phyloP scores from a whole-genome alignment of 23 tunicate genomes.

The Oikopleura vanhoeffeni region DNA sequence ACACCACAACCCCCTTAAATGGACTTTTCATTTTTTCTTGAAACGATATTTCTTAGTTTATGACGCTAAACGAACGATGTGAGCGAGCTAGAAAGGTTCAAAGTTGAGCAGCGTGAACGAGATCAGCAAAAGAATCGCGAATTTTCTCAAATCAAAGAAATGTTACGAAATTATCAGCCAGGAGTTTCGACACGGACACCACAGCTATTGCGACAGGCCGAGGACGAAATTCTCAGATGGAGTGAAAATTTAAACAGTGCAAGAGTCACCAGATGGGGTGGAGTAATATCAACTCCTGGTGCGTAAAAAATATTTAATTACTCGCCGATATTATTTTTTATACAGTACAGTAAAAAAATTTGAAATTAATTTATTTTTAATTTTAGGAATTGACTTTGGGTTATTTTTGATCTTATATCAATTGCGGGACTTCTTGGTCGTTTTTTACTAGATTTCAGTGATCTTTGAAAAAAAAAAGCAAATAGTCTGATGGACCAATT shows the following conservation, averaged over 20 bases:
- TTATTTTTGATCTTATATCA: too few relatives aligned
- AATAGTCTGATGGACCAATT: too few relatives aligned
- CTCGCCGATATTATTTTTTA: not conserved
- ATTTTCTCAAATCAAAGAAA: slow-evolving; percentile 10
- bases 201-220: slow-evolving; percentile 13
- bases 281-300: slow-evolving; percentile 28
- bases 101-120: not conserved
- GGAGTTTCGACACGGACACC: slow-evolving; percentile 15
- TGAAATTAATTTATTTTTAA: too few relatives aligned
- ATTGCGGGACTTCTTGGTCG: too few relatives aligned
- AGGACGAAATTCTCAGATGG: slow-evolving; percentile 22
- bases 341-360: too few relatives aligned
- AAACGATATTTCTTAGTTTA: too few relatives aligned
- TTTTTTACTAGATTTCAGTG: too few relatives aligned
- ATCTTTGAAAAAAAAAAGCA: too few relatives aligned
- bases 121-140: not conserved
- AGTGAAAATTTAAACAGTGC: slow-evolving; percentile 16
- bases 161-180: not conserved
- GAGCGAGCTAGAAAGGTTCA: not conserved
- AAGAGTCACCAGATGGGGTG: slow-evolving; percentile 29
- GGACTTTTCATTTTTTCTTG: too few relatives aligned
- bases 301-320: not conserved
- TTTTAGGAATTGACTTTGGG: too few relatives aligned
- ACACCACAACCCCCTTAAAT: too few relatives aligned
- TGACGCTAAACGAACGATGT: not conserved